Conservation (phyloP, 2,113 vertebrate genomes). For the Menidia beryllina region DNA sequence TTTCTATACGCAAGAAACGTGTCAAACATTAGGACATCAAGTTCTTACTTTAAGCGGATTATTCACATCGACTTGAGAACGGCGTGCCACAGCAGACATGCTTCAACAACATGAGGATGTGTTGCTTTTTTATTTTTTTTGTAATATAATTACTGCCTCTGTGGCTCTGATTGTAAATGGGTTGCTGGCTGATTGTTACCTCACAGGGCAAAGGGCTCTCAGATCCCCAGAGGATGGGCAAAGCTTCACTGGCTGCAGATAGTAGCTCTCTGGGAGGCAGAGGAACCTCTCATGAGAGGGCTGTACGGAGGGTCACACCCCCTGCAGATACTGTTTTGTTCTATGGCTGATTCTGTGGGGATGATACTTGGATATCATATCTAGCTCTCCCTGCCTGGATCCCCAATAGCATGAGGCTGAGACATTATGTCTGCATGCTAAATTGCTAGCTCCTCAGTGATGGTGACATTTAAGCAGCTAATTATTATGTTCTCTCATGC, state of each 20-base stretch:
- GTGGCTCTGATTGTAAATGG: slow-evolving; percentile 44
- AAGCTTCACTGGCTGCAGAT: slow-evolving; percentile 51
- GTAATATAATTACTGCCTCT: slow-evolving; percentile 35
- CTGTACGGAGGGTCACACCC: slow-evolving; percentile 34
- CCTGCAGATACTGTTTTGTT: slow-evolving; percentile 49
- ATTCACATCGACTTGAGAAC: slow-evolving; percentile 31
- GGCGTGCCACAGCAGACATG: background rate
- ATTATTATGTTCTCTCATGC: slow-evolving; percentile 73
- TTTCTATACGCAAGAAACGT: slow-evolving; percentile 21
- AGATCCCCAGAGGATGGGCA: slow-evolving; percentile 34
- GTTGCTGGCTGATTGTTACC: slow-evolving; percentile 43
- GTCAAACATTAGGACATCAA: slow-evolving; percentile 12
- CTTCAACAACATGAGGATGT: slow-evolving; percentile 29
- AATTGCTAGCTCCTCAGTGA: slow-evolving; percentile 55
- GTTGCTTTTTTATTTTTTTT: slow-evolving; percentile 33
- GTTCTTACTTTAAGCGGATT: slow-evolving; percentile 43
- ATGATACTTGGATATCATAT: slow-evolving; percentile 1
- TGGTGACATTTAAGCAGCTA: slow-evolving; percentile 73
- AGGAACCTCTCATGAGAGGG: slow-evolving; percentile 35
- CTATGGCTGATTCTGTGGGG: slow-evolving; percentile 21
- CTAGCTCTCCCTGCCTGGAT: slow-evolving; percentile 15
- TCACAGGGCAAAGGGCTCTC: slow-evolving; percentile 3
- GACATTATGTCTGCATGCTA: slow-evolving; percentile 57
- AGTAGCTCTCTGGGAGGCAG: slow-evolving; percentile 49
- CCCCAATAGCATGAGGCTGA: slow-evolving; percentile 33